Percentiles rank a stretch among this genome's conserved stretches.
Conservation (phyloP, 2,888 invertebrate species). For the Meta bourneti region DNA sequence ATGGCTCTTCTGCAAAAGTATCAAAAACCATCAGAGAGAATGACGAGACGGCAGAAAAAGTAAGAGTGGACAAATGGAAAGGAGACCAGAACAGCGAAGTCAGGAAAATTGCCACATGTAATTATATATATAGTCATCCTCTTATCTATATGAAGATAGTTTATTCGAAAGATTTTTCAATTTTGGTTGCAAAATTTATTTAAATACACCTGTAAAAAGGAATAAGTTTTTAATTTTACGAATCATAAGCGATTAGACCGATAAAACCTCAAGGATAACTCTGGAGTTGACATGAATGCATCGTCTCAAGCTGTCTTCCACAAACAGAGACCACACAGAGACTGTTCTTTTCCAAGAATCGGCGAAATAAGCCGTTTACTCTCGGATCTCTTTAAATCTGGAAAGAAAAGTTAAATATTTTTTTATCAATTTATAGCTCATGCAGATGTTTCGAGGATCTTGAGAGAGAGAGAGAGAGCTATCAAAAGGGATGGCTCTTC, state of each 20-base stretch:
- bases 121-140: too few species aligned
- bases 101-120: neutral
- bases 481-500: slow-evolving; percentile 27
- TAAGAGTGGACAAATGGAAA: neutral
- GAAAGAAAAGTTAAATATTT: slow-evolving; percentile 40
- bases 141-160: too few species aligned
- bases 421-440: slow-evolving; percentile 52
- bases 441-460: slow-evolving; percentile 48
- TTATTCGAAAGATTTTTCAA: too few species aligned
- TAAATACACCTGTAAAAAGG: too few species aligned
- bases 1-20: neutral
- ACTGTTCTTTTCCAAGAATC: neutral
- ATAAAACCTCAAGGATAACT: neutral
- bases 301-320: too few species aligned
- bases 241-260: too few species aligned
- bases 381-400: slow-evolving; percentile 14
- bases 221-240: too few species aligned
- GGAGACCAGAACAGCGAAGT: neutral
- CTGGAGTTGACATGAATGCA: neutral
- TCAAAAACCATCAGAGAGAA: slow-evolving; percentile 6
- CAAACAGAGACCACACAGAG: too few species aligned
- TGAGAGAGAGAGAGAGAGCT: slow-evolving; percentile 14
- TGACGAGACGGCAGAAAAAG: slow-evolving; percentile 4
- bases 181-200: too few species aligned
- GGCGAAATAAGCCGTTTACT: slow-evolving; percentile 28